Percentiles rank a stretch among this genome's conserved stretches.
phyloP scores from a whole-genome alignment of 2,113 vertebrate genomes.

The Speoplatyrhinus poulsoni region DNA sequence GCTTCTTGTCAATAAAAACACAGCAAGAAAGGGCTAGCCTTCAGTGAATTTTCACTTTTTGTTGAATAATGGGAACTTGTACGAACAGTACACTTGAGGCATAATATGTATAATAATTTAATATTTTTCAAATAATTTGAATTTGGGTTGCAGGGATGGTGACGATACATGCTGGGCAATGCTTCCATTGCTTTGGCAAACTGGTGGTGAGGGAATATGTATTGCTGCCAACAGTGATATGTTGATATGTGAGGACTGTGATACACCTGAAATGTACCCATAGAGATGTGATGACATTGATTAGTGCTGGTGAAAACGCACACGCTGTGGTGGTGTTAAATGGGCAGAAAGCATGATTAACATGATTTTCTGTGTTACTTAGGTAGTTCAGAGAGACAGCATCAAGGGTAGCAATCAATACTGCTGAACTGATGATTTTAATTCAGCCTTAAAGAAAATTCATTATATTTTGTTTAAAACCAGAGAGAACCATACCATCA shows the following conservation, averaged over 20 bases:
- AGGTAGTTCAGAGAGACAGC: conserved; percentile 1
- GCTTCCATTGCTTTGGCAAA: conserved; percentile 38
- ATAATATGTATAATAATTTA: conserved; percentile 7
- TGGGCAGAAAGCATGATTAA: neutral
- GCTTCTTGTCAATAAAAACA: conserved; percentile 1
- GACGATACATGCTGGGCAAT: conserved; percentile 20
- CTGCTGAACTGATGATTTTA: conserved; percentile 3
- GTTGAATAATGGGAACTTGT: neutral
- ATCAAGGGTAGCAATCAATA: neutral
- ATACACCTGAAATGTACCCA: conserved; percentile 23
- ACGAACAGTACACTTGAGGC: neutral
- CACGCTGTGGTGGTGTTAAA: neutral
- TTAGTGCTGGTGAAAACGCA: conserved; percentile 14
- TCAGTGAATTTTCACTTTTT: conserved; percentile 2
- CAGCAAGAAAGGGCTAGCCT: conserved; percentile 14
- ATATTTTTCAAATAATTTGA: conserved; percentile 8
- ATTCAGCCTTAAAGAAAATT: conserved; percentile 2
- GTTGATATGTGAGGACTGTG: neutral
- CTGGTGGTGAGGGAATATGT: conserved; percentile 27
- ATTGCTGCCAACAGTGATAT: conserved; percentile 24
- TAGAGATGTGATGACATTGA: conserved; percentile 21
- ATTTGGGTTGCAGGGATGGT: conserved; percentile 8
- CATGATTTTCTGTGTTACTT: conserved; percentile 36
- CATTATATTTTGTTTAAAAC: neutral
- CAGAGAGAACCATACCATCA: neutral